These are phyloP conservation scores for Phylloscopus trochilus DNA, from an alignment of 2,113 vertebrate species.

Conservation along the genomic window DNA sequence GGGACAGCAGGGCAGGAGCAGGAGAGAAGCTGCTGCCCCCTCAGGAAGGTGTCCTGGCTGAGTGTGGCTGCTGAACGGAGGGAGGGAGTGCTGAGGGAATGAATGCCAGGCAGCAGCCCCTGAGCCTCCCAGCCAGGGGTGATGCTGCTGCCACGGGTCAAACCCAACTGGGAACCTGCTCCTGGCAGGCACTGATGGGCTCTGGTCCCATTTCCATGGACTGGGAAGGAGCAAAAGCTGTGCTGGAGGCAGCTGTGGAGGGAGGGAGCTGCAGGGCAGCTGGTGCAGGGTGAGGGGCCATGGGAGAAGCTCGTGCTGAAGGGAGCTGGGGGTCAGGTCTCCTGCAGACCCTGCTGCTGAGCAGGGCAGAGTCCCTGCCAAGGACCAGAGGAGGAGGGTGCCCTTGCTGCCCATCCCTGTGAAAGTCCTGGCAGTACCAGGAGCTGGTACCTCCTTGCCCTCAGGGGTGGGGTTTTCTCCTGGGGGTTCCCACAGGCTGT, in stretches of 20 bases:
- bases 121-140: accelerated
- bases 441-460: not conserved
- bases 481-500: accelerated
- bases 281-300: not conserved
- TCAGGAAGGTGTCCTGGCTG: not conserved
- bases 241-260: not conserved
- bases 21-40: not conserved
- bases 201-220: not conserved
- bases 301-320: not conserved
- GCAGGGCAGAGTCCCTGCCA: not conserved
- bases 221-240: not conserved
- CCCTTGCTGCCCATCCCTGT: not conserved
- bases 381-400: not conserved
- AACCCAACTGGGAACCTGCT: not conserved
- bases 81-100: not conserved
- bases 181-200: not conserved
- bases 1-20: not conserved
- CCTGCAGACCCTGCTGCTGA: not conserved
- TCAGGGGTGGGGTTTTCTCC: accelerated
- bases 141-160: not conserved
- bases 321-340: not conserved
- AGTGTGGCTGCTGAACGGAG: accelerated
- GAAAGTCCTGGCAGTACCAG: accelerated
- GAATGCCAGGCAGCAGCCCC: not conserved
- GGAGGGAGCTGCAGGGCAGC: not conserved